Evolutionary conservation across 2,113 vertebrate genomes (phyloP).

Genomic region (Elanus axillaris): DNA sequence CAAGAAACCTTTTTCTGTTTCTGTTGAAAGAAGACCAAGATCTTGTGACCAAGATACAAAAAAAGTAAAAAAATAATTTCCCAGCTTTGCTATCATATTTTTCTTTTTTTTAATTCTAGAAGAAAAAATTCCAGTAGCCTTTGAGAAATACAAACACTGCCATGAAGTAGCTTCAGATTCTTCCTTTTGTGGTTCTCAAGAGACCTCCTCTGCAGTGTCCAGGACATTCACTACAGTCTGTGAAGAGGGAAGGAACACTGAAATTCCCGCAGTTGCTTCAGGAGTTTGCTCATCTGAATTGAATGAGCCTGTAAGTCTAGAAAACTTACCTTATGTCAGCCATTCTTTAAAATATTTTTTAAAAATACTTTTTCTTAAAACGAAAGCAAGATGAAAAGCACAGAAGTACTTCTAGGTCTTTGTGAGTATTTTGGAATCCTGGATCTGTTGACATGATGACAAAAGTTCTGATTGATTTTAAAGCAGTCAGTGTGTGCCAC

Average conservation of each 20-base stretch:
- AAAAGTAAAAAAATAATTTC: neutral
- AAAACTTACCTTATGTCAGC: neutral
- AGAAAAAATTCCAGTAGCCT: neutral
- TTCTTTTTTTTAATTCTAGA: neutral
- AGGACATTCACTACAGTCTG: constrained; percentile 28
- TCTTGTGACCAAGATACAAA: neutral
- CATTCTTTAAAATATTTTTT: neutral
- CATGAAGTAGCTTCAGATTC: constrained; percentile 10
- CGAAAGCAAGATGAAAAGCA: neutral
- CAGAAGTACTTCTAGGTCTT: neutral
- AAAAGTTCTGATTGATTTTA: neutral
- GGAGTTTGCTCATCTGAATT: neutral
- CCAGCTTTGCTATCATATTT: neutral
- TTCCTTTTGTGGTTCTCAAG: constrained; percentile 6
- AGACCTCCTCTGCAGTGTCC: neutral
- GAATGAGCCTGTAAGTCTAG: constrained; percentile 47
- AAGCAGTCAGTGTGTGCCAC: neutral
- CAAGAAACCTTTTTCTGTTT: neutral
- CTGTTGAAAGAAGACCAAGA: no score
- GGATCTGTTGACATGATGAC: neutral
- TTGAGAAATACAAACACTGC: constrained; percentile 13
- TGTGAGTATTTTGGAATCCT: neutral
- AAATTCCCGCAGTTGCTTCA: neutral
- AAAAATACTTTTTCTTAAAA: neutral
- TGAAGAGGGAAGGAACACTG: constrained; percentile 15